Conservation (phyloP, 2,888 invertebrate genomes). For the Herminia tarsipennalis region DNA sequence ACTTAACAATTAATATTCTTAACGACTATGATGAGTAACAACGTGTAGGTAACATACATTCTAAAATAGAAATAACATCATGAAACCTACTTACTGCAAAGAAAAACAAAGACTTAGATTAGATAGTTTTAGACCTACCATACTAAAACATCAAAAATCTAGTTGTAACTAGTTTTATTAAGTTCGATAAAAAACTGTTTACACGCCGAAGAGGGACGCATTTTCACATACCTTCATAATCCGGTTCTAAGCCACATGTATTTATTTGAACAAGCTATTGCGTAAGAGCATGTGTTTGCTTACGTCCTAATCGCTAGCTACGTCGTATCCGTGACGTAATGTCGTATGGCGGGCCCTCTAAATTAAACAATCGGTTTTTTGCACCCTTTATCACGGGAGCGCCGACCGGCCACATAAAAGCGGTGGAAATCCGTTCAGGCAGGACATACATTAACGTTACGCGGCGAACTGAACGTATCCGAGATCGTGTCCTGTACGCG, state of each 20-base stretch:
- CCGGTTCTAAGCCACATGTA: conserved; percentile 76
- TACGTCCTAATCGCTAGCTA: conserved; percentile 70
- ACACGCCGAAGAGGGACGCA: conserved; percentile 40
- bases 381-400: conserved; percentile 82
- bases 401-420: conserved; percentile 79
- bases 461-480: conserved; percentile 78
- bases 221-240: conserved; percentile 77
- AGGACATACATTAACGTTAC: conserved; percentile 81
- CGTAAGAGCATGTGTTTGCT: conserved; percentile 74
- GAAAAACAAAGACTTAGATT: no score
- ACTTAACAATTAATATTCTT: no score
- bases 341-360: conserved; percentile 66
- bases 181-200: conserved; percentile 17
- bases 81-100: no score
- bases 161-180: conserved; percentile 5
- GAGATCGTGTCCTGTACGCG: conserved; percentile 60
- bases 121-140: no score
- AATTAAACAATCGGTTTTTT: conserved; percentile 82
- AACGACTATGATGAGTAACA: no score
- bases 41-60: no score
- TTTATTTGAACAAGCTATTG: conserved; percentile 78
- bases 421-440: conserved; percentile 81
- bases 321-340: conserved; percentile 78
- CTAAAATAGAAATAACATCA: no score
- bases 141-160: neutral